Evolutionary conservation across 1,140 invertebrate genomes (phyloP).

Genomic region (Orchesella cincta): DNA sequence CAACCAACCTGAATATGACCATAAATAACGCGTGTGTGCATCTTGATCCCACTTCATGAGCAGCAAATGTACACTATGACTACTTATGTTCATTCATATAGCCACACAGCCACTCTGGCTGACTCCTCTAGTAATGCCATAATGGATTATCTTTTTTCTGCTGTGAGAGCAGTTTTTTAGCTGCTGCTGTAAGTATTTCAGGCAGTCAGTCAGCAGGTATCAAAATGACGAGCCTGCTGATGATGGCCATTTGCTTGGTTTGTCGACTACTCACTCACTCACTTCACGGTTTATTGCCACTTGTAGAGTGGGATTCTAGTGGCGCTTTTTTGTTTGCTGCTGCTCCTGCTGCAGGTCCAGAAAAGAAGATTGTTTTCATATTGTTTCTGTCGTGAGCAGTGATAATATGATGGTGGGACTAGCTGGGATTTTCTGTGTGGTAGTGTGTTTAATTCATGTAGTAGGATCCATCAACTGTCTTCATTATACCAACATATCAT

Average conservation of each 20-base stretch:
- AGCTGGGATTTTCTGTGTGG: constrained; percentile 2
- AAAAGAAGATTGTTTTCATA: constrained; percentile 14
- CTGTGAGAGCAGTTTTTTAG: background rate
- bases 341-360: constrained; percentile 5
- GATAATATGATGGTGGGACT: background rate
- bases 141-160: constrained; percentile 15
- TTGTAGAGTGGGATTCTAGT: background rate
- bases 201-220: constrained; percentile 21
- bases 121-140: background rate
- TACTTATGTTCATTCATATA: background rate
- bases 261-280: background rate
- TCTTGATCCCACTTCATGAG: background rate
- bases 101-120: background rate
- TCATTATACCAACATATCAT: constrained; percentile 4
- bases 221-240: constrained; percentile 3
- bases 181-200: background rate
- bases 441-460: background rate
- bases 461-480: constrained; percentile 16
- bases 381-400: background rate
- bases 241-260: background rate
- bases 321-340: background rate
- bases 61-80: too few species aligned
- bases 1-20: background rate
- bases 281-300: background rate
- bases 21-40: constrained; percentile 5